These are phyloP conservation scores for Diadophis punctatus DNA, from an alignment of 2,113 vertebrate genomes.

Conservation along the genomic window DNA sequence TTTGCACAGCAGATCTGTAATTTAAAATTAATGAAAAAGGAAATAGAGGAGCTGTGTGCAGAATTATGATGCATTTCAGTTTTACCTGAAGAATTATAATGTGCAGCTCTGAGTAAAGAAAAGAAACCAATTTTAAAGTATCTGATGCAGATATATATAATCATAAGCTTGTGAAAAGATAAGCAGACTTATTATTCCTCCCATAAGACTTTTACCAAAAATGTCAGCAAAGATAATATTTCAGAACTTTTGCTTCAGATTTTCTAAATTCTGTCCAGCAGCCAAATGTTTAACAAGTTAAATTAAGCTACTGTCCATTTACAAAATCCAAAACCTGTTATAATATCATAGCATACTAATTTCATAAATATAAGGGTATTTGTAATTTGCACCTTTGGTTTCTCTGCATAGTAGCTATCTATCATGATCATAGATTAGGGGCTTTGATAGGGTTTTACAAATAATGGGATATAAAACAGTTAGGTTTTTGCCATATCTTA, in stretches of 20 bases:
- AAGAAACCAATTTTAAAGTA: background rate
- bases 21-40: constrained; percentile 53
- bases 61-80: constrained; percentile 35
- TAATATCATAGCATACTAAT: background rate
- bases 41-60: constrained; percentile 51
- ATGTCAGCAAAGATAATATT: background rate
- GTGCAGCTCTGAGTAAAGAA: constrained; percentile 19
- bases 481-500: background rate
- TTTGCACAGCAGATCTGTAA: constrained; percentile 60
- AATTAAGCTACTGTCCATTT: background rate
- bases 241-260: background rate
- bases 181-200: constrained; percentile 7
- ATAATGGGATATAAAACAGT: background rate
- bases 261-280: background rate
- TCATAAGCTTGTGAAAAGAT: background rate
- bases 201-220: constrained; percentile 13
- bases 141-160: background rate
- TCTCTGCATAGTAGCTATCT: background rate
- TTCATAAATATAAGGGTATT: background rate
- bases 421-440: background rate
- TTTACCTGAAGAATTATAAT: constrained; percentile 26
- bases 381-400: background rate
- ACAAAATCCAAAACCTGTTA: background rate
- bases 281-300: background rate
- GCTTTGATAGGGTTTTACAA: background rate